phyloP scores from a whole-genome alignment of 2,113 vertebrate genomes.

The Chionis minor region DNA sequence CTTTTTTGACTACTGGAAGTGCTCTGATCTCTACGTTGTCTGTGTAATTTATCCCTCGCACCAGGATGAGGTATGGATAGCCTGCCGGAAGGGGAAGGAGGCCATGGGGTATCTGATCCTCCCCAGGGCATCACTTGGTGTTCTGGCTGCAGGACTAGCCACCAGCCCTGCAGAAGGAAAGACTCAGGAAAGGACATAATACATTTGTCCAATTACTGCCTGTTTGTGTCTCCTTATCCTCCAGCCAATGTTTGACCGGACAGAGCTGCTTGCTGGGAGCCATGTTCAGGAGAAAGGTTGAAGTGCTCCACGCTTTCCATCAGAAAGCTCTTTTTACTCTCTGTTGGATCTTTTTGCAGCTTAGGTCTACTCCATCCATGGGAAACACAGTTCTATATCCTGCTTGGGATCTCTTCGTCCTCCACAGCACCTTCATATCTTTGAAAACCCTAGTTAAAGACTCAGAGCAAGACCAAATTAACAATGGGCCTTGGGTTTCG shows the following conservation, averaged over 20 bases:
- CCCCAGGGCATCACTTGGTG: neutral
- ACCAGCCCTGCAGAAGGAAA: neutral
- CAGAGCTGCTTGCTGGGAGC: neutral
- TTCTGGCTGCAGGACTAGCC: neutral
- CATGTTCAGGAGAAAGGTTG: neutral
- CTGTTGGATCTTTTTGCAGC: neutral
- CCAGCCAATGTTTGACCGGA: neutral
- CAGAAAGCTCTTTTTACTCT: neutral
- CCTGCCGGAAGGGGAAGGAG: neutral
- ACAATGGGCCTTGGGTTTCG: neutral
- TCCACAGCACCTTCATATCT: neutral
- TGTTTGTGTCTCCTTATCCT: neutral
- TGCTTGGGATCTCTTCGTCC: neutral
- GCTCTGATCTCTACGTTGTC: neutral
- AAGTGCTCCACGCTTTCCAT: neutral
- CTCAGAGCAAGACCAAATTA: neutral
- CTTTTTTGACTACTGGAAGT: neutral
- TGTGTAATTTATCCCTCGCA: neutral
- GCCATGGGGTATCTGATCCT: neutral
- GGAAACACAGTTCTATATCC: neutral
- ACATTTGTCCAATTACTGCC: neutral
- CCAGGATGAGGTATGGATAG: neutral
- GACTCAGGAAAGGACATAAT: neutral
- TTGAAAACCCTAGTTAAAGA: neutral
- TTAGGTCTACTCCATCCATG: neutral